Evolutionary conservation across 30 jellyfish, hydroid and myxozoan species (phyloP).

Genomic region (Aurelia sp.): DNA sequence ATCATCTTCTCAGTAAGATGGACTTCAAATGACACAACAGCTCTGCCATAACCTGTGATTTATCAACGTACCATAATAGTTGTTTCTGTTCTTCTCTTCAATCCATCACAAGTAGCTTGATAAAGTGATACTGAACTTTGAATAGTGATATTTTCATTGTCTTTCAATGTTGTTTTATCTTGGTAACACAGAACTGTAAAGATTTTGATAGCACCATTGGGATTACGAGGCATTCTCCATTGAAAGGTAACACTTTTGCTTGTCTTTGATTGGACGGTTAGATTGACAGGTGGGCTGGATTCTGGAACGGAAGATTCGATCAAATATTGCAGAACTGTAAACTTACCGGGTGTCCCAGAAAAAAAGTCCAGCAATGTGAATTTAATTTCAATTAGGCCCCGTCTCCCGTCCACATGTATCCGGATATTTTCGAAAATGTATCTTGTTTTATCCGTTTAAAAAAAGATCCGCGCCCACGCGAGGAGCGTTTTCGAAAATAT

Average conservation of each 20-base stretch:
- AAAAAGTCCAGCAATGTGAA: too few species aligned
- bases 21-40: too few species aligned
- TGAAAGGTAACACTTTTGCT: conserved; percentile 34
- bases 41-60: too few species aligned
- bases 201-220: conserved; percentile 66
- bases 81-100: conserved; percentile 38
- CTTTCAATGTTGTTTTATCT: conserved; percentile 18
- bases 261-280: conserved; percentile 22
- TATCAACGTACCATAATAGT: conserved; percentile 37
- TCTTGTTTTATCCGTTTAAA: too few species aligned
- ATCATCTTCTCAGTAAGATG: too few species aligned
- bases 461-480: too few species aligned
- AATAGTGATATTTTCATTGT: conserved; percentile 23
- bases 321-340: too few species aligned
- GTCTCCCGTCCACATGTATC: too few species aligned
- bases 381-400: too few species aligned
- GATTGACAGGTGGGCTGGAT: conserved; percentile 69
- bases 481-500: too few species aligned
- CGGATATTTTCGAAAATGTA: too few species aligned
- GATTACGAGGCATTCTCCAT: conserved; percentile 75
- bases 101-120: conserved; percentile 33
- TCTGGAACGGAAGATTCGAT: conserved; percentile 23
- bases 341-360: too few species aligned
- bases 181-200: conserved; percentile 57
- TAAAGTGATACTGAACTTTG: background rate